Evolutionary conservation across 2,797 vertebrate genomes (phyloP).

Genomic region (Enteromius treurensis): DNA sequence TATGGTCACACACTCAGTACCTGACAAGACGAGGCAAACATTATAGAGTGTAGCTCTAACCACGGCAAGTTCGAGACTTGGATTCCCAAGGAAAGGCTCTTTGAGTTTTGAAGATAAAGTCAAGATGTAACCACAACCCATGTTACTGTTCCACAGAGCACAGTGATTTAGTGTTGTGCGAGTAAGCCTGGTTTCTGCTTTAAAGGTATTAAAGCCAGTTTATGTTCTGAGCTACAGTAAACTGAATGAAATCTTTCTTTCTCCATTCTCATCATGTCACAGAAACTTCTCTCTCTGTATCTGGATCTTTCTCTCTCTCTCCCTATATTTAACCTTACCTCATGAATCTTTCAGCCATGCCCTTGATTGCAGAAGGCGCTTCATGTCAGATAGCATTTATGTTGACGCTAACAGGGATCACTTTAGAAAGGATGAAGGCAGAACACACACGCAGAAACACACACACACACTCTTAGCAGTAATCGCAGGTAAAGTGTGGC

Average conservation of each 20-base stretch:
- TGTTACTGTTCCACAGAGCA: background rate
- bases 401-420: constrained; percentile 59
- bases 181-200: constrained; percentile 9
- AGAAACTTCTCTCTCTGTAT: background rate
- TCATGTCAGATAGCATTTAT: constrained; percentile 65
- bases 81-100: background rate
- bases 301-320: constrained; percentile 35
- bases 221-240: background rate
- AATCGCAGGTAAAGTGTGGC: constrained; percentile 25
- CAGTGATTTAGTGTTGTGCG: background rate
- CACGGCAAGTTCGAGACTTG: background rate
- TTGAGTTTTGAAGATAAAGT: background rate
- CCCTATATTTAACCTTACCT: constrained; percentile 68
- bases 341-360: constrained; percentile 67
- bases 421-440: constrained; percentile 61
- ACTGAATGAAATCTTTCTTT: constrained; percentile 10
- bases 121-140: background rate
- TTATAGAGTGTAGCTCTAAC: background rate
- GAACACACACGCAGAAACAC: background rate
- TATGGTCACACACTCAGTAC: background rate
- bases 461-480: constrained; percentile 8
- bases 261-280: background rate
- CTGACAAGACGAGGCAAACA: background rate
- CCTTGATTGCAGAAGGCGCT: constrained; percentile 67
- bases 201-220: background rate